phyloP scores from a whole-genome alignment of 2,797 vertebrate genomes.

The Sebastes baramenuke region DNA sequence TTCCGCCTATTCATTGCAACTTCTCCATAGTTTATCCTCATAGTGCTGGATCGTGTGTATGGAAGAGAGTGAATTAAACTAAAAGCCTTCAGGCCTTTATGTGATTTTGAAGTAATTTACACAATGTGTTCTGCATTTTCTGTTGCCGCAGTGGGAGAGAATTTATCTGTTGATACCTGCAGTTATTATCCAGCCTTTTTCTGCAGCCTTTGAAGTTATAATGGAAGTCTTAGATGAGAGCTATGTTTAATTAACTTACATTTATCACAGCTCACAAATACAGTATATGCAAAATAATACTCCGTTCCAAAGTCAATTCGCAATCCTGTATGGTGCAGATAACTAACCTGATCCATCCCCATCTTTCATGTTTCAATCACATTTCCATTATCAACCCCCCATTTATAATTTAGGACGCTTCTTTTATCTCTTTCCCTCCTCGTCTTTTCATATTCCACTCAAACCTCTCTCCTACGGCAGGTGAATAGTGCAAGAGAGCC shows the following conservation, averaged over 20 bases:
- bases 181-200: constrained; percentile 4
- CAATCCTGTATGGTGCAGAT: constrained; percentile 2
- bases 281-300: not conserved
- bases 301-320: not conserved
- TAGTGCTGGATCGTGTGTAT: not conserved
- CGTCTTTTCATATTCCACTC: constrained; percentile 8
- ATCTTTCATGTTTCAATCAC: constrained; percentile 47
- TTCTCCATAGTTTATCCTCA: not conserved
- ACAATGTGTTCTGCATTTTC: not conserved
- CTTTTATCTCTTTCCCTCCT: constrained; percentile 11
- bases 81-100: not conserved
- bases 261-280: constrained; percentile 1
- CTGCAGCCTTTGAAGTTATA: constrained; percentile 9
- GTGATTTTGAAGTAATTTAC: constrained; percentile 13
- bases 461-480: not conserved
- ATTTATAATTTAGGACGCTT: constrained; percentile 58
- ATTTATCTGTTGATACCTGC: not conserved
- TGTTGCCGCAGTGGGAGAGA: not conserved
- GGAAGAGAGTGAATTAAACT: not conserved
- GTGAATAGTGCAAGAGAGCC: not conserved
- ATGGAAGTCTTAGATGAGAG: constrained; percentile 3
- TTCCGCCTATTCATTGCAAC: not conserved
- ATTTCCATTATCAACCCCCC: constrained; percentile 38
- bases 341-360: constrained; percentile 8
- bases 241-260: constrained; percentile 6